Conservation (phyloP, 2,888 invertebrate species). For the Tetheella fluctuosa region DNA sequence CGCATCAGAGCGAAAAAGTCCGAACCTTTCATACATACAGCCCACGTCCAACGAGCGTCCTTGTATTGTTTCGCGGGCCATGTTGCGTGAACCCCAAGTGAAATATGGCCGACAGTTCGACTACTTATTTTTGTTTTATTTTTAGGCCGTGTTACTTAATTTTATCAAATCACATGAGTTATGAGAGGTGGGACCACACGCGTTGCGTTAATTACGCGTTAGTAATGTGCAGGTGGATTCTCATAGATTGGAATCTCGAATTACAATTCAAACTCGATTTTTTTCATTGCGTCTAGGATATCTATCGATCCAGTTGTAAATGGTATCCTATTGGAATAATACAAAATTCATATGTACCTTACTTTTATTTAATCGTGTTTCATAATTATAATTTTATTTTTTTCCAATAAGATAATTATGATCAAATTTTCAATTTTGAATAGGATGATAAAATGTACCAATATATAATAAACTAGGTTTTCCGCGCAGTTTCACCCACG, state of each 20-base stretch:
- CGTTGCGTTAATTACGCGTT: conserved; percentile 75
- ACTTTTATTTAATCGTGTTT: no score
- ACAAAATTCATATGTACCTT: not conserved
- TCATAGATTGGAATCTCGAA: conserved; percentile 35
- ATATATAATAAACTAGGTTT: no score
- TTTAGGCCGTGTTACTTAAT: conserved; percentile 81
- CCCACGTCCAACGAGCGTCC: conserved; percentile 67
- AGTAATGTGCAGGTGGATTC: conserved; percentile 54
- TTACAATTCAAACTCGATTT: conserved; percentile 35
- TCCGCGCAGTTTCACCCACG: no score
- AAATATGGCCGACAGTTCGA: conserved; percentile 79
- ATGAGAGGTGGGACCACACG: conserved; percentile 81
- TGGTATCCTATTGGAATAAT: conserved; percentile 22
- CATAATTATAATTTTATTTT: no score
- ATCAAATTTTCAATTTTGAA: not conserved
- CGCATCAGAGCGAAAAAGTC: conserved; percentile 34
- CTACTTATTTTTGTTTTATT: conserved; percentile 80
- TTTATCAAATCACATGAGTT: conserved; percentile 83
- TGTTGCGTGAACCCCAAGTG: conserved; percentile 80
- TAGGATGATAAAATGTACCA: not conserved
- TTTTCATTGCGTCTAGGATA: conserved; percentile 14
- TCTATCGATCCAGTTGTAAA: conserved; percentile 23
- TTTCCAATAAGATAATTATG: not conserved
- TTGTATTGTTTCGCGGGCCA: conserved; percentile 82
- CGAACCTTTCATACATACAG: conserved; percentile 48